These are phyloP conservation scores for Drosophila aff. DNA, from an alignment of 1,140 invertebrate species.

Conservation along the genomic window DNA sequence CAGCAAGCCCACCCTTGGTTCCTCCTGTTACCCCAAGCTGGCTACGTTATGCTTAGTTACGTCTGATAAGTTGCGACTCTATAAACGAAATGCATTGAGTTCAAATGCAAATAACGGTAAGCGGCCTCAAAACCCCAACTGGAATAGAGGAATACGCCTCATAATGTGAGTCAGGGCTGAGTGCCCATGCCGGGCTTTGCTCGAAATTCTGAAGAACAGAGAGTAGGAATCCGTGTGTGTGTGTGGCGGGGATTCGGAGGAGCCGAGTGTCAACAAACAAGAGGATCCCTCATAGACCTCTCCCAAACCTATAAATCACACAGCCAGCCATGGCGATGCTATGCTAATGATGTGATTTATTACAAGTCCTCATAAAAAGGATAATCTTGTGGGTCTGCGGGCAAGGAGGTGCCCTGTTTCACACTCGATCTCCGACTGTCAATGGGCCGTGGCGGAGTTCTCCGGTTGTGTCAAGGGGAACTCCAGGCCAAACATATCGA, in stretches of 20 bases:
- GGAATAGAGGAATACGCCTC: constrained; percentile 24
- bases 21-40: constrained; percentile 30
- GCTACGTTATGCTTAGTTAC: constrained; percentile 66
- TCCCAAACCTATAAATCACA: constrained; percentile 61
- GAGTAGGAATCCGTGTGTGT: background rate
- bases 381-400: constrained; percentile 30
- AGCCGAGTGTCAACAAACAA: constrained; percentile 67
- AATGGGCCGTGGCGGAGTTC: constrained; percentile 56
- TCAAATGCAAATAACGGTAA: constrained; percentile 73
- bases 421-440: constrained; percentile 66
- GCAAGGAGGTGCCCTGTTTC: constrained; percentile 64
- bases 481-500: constrained; percentile 40
- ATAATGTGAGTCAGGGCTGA: constrained; percentile 36
- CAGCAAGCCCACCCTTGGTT: constrained; percentile 5
- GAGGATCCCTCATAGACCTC: constrained; percentile 23
- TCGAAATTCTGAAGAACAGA: constrained; percentile 1
- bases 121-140: constrained; percentile 56
- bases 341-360: constrained; percentile 81
- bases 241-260: constrained; percentile 25
- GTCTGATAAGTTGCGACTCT: constrained; percentile 34
- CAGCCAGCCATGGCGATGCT: constrained; percentile 45
- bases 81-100: constrained; percentile 70
- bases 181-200: constrained; percentile 12
- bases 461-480: constrained; percentile 11
- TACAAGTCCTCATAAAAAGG: constrained; percentile 54